Percentiles rank a stretch among this genome's conserved stretches.
Conservation (phyloP, 2,888 invertebrate genomes). For the Furcula furcula region DNA sequence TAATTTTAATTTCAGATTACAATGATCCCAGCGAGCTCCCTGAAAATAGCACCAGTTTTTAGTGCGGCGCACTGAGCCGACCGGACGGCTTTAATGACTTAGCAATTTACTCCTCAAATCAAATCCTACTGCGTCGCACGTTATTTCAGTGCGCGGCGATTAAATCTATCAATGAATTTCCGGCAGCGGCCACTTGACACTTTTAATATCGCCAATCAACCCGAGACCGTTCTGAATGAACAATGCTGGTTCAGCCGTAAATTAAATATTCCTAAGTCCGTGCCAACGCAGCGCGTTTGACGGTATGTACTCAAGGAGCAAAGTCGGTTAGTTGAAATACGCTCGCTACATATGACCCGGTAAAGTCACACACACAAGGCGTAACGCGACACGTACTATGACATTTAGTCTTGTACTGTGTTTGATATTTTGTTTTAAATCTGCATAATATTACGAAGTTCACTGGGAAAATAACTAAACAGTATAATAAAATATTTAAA, state of each 20-base stretch:
- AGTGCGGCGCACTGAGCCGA: slow-evolving; percentile 50
- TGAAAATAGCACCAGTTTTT: slow-evolving; percentile 69
- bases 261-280: slow-evolving; percentile 66
- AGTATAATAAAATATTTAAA: no score
- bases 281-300: slow-evolving; percentile 45
- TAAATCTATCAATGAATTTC: slow-evolving; percentile 81
- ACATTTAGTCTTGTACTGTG: no score
- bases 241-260: slow-evolving; percentile 73
- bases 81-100: slow-evolving; percentile 79
- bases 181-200: slow-evolving; percentile 74
- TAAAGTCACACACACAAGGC: no score
- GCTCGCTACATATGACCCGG: slow-evolving; percentile 8
- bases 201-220: slow-evolving; percentile 78
- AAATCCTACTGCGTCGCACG: slow-evolving; percentile 59
- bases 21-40: slow-evolving; percentile 49
- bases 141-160: slow-evolving; percentile 72
- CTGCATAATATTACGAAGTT: no score
- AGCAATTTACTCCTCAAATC: slow-evolving; percentile 75
- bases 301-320: slow-evolving; percentile 16
- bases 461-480: no score
- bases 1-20: slow-evolving; percentile 45
- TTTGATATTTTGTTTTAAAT: no score
- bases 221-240: slow-evolving; percentile 70
- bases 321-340: slow-evolving; percentile 30
- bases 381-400: no score